Evolutionary conservation across 2,888 invertebrate species (phyloP).

Genomic region (Blera fallax): DNA sequence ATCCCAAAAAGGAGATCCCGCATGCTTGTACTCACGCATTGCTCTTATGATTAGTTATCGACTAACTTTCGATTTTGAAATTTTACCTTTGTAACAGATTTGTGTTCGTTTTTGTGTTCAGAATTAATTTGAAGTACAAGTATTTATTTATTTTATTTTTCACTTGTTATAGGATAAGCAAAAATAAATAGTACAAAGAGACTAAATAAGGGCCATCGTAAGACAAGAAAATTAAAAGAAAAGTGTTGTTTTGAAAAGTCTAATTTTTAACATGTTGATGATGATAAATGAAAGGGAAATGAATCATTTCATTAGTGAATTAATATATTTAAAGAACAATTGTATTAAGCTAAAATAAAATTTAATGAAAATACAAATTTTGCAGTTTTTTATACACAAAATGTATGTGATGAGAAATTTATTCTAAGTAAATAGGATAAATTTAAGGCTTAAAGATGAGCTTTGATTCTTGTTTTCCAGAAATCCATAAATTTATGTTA

Average conservation of each 20-base stretch:
- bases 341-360: conserved; percentile 65
- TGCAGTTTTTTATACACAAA: too few species aligned
- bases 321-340: conserved; percentile 44
- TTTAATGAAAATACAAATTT: conserved; percentile 30
- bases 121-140: conserved; percentile 23
- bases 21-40: conserved; percentile 18
- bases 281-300: conserved; percentile 33
- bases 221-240: conserved; percentile 30
- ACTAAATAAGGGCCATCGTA: conserved; percentile 51
- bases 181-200: conserved; percentile 56
- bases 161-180: conserved; percentile 50
- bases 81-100: background rate
- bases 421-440: too few species aligned
- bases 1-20: background rate
- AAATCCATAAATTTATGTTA: too few species aligned
- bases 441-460: too few species aligned
- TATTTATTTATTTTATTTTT: background rate
- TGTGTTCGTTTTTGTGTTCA: conserved; percentile 48
- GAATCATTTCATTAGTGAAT: conserved; percentile 39
- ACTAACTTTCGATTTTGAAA: background rate
- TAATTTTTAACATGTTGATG: conserved; percentile 29
- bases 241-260: conserved; percentile 44
- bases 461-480: too few species aligned
- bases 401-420: too few species aligned
- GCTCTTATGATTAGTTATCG: background rate